Percentiles rank a stretch among this genome's conserved stretches.
Conservation (phyloP, 2,113 vertebrate genomes). For the Eulemur macaco region DNA sequence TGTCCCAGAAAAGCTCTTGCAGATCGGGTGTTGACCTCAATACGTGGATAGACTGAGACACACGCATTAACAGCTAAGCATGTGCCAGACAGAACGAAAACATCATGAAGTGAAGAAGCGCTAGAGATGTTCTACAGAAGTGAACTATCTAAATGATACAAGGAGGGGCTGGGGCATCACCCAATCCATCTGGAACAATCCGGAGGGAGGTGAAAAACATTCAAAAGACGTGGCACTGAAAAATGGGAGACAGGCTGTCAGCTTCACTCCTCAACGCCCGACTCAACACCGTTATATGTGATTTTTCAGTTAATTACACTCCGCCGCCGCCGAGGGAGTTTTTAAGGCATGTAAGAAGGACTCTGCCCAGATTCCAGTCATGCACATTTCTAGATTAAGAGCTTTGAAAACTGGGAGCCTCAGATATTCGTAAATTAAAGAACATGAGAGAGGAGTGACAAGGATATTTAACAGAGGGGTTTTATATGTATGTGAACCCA, state of each 20-base stretch:
- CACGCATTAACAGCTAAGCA: too few species aligned
- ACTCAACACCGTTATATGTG: rapidly evolving
- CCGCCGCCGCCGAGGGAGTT: rapidly evolving
- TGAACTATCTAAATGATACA: background rate
- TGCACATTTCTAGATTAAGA: background rate
- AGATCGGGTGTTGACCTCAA: rapidly evolving
- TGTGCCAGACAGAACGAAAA: background rate
- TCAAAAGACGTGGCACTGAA: background rate
- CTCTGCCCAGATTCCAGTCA: rapidly evolving
- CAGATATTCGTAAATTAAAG: too few species aligned
- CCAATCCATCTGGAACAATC: rapidly evolving
- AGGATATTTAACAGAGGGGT: rapidly evolving
- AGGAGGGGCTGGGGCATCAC: background rate
- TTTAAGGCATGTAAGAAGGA: rapidly evolving
- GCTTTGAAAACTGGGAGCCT: rapidly evolving
- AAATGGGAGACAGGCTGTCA: rapidly evolving
- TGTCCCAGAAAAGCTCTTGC: background rate
- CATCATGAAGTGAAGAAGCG: rapidly evolving
- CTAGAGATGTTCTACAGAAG: rapidly evolving
- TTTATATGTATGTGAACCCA: rapidly evolving
- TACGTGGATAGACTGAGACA: rapidly evolving
- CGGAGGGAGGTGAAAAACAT: rapidly evolving
- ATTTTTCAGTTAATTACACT: background rate
- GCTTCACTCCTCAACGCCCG: rapidly evolving
- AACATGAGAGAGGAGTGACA: rapidly evolving